phyloP scores from a whole-genome alignment of 2,888 invertebrate genomes.

The Oasisia sp. region DNA sequence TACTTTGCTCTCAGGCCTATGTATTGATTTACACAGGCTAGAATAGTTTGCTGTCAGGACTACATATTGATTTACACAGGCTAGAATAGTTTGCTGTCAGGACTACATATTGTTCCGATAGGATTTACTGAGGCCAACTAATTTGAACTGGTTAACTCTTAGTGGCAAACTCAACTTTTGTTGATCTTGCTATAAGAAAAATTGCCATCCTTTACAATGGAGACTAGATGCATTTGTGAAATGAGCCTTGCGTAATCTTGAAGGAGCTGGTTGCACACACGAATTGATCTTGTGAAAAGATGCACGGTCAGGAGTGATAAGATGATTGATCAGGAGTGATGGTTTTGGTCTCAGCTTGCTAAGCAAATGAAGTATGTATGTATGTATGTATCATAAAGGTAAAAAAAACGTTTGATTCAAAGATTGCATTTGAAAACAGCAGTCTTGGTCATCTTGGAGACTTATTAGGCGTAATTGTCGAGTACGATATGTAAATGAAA shows the following conservation, averaged over 20 bases:
- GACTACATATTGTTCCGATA: conserved; percentile 79
- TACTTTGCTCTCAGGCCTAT: conserved; percentile 83
- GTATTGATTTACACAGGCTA: conserved; percentile 55
- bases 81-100: conserved; percentile 69
- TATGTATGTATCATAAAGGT: background rate
- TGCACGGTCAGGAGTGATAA: background rate
- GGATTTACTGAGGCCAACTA: conserved; percentile 84
- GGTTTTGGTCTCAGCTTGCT: no score
- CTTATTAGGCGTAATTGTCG: background rate
- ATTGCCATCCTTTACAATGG: background rate
- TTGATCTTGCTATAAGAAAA: background rate
- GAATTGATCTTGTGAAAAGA: background rate
- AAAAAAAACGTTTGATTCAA: background rate
- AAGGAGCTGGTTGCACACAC: background rate
- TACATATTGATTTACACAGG: no score
- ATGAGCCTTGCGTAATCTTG: background rate
- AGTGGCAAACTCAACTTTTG: background rate
- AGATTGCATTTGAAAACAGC: background rate
- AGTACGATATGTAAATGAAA: background rate
- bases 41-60: conserved; percentile 87
- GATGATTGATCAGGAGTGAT: no score
- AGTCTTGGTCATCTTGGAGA: background rate
- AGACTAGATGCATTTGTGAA: background rate
- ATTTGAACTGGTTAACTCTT: conserved; percentile 74
- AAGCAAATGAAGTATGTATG: background rate